A percentile compares a stretch with the other conserved stretches of the same genome.
Evolutionary conservation across 2,797 vertebrate species (phyloP).

Genomic region (Alauda arvensis): DNA sequence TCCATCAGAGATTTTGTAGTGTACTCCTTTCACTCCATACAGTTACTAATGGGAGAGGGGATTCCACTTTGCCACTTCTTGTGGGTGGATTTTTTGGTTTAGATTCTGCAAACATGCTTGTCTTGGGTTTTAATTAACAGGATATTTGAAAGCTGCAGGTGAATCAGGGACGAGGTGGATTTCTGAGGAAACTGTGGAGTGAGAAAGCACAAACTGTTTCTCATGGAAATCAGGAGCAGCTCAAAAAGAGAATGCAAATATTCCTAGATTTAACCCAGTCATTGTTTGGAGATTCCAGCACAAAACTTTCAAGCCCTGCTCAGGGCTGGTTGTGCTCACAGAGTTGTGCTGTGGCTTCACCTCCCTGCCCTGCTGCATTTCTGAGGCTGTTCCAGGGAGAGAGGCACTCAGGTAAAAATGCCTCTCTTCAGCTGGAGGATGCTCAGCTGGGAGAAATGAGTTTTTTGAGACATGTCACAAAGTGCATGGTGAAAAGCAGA

Average conservation of each 20-base stretch:
- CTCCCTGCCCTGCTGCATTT: neutral
- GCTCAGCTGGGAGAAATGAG: neutral
- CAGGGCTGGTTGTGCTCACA: neutral
- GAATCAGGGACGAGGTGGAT: neutral
- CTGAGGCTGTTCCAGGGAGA: neutral
- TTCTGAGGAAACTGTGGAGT: neutral
- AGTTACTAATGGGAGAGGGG: neutral
- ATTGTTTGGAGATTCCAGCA: neutral
- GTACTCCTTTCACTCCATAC: neutral
- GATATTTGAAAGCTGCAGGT: neutral
- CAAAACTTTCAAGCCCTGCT: fast-evolving
- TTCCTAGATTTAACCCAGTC: neutral
- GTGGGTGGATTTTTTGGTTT: neutral
- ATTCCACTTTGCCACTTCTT: neutral
- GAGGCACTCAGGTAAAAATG: neutral
- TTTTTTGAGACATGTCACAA: neutral
- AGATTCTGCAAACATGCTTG: neutral
- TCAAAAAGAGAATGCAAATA: neutral
- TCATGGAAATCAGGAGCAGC: neutral
- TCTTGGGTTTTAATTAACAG: neutral
- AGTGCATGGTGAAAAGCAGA: neutral
- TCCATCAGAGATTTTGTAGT: neutral
- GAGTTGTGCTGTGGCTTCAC: neutral
- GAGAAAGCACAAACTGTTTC: neutral
- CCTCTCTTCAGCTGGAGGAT: neutral